phyloP scores from a whole-genome alignment of 1,140 invertebrate genomes.

The Spodoptera frugiperda region DNA sequence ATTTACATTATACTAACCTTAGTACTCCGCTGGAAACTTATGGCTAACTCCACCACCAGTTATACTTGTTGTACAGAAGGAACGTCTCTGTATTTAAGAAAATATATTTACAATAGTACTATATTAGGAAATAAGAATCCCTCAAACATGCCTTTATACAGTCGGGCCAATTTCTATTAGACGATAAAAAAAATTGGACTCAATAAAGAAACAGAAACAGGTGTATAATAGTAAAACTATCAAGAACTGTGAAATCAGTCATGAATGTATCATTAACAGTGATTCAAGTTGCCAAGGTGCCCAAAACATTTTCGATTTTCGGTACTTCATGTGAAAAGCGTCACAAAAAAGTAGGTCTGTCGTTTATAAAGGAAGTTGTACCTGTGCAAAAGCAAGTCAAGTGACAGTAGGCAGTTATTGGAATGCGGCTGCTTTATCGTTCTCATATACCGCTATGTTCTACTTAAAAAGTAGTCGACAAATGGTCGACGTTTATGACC shows the following conservation, averaged over 20 bases:
- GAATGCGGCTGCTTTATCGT: constrained; percentile 27
- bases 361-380: no score
- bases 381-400: not conserved
- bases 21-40: constrained; percentile 57
- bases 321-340: no score
- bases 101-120: constrained; percentile 39
- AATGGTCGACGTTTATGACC: constrained; percentile 11
- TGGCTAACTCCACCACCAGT: constrained; percentile 74
- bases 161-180: no score
- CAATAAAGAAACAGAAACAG: no score
- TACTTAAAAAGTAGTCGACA: constrained; percentile 19
- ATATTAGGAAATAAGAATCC: not conserved
- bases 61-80: constrained; percentile 81
- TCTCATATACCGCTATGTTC: constrained; percentile 33
- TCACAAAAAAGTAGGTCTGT: no score
- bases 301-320: no score
- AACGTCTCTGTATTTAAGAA: constrained; percentile 57
- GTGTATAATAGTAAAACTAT: no score
- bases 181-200: no score
- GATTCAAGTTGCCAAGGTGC: no score
- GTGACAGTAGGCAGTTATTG: not conserved
- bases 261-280: no score
- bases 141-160: not conserved
- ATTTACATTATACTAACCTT: constrained; percentile 62
- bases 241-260: no score